phyloP scores from a whole-genome alignment of 2,113 vertebrate species.

The Vulpes lagopus region DNA sequence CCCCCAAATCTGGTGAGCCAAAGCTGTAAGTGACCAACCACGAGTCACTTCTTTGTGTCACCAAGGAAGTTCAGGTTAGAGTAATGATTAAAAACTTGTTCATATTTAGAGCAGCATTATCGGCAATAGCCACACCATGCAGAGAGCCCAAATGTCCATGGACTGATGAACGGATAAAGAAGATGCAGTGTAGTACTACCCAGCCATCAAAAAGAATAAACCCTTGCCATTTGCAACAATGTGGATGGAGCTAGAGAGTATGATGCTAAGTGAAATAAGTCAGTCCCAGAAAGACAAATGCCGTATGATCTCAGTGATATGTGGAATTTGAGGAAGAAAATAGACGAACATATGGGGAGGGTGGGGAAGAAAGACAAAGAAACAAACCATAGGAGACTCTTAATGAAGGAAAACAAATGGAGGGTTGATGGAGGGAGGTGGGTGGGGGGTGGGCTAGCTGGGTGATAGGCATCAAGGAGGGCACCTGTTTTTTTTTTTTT shows the following conservation, averaged over 20 bases:
- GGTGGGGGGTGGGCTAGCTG: not conserved
- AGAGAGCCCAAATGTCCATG: not conserved
- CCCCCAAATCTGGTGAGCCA: not conserved
- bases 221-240: not conserved
- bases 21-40: not conserved
- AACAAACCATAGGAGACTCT: not conserved
- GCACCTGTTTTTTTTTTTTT: rapidly evolving
- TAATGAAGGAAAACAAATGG: not conserved
- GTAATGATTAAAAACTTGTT: not conserved
- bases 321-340: not conserved
- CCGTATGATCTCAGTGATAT: not conserved
- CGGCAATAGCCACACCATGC: not conserved
- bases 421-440: not conserved
- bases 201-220: not conserved
- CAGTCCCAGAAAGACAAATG: not conserved
- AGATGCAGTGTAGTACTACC: not conserved
- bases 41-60: not conserved
- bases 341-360: not conserved
- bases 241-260: not conserved
- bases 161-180: not conserved
- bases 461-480: not conserved
- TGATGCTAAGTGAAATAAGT: not conserved
- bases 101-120: not conserved
- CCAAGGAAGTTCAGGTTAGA: not conserved
- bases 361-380: not conserved